Evolutionary conservation across 1,140 invertebrate genomes (phyloP).

Genomic region (Solenopsis invicta): DNA sequence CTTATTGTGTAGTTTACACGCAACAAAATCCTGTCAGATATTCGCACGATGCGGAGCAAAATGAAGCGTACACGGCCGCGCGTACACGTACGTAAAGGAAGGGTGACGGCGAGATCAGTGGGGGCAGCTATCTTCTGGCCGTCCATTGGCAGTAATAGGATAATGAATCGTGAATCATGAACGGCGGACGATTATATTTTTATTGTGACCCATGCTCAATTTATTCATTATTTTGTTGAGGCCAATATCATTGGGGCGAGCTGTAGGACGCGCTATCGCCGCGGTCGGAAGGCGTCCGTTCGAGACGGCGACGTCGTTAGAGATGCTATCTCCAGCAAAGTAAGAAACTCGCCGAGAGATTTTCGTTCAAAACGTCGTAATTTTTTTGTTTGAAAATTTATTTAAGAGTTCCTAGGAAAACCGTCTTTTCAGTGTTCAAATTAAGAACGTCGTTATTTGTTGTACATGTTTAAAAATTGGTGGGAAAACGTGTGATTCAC

Average conservation of each 20-base stretch:
- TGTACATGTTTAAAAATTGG: neutral
- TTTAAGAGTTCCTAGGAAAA: neutral
- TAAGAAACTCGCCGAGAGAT: neutral
- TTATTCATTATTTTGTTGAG: conserved; percentile 84
- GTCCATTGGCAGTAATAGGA: conserved; percentile 82
- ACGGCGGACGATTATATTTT: conserved; percentile 81
- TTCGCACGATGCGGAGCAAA: conserved; percentile 69
- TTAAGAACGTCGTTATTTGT: neutral
- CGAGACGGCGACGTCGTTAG: conserved; percentile 46
- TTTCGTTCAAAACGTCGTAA: neutral
- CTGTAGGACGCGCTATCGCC: conserved; percentile 73
- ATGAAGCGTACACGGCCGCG: conserved; percentile 57
- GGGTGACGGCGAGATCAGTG: conserved; percentile 44
- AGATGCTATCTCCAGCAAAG: neutral
- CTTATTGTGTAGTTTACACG: conserved; percentile 61
- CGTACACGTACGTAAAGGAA: conserved; percentile 63
- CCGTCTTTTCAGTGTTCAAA: neutral
- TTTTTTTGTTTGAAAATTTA: neutral
- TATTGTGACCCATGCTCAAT: conserved; percentile 81
- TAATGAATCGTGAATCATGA: conserved; percentile 83
- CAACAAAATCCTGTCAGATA: conserved; percentile 60
- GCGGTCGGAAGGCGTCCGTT: conserved; percentile 71
- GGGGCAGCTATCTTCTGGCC: conserved; percentile 76
- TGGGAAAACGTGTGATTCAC: neutral
- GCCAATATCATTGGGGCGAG: conserved; percentile 82